A percentile compares a stretch with the other conserved stretches of the same genome.
Evolutionary conservation across 1,140 invertebrate species (phyloP).

Genomic region (Cephus cinctus): DNA sequence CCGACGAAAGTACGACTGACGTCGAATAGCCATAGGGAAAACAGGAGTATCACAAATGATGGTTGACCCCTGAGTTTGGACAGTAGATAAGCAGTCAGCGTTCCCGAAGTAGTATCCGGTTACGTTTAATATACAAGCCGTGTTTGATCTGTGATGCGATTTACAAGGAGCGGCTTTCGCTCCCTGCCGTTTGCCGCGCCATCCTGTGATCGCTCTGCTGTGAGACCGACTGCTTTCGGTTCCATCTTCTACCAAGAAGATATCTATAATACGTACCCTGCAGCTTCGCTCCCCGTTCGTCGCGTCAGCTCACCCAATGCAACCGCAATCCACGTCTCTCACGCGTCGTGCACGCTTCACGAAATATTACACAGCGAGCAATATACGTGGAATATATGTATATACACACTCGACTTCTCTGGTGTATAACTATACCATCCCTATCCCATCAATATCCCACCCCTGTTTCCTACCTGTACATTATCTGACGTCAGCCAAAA

Average conservation of each 20-base stretch:
- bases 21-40: too few relatives aligned
- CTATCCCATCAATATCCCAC: too few relatives aligned
- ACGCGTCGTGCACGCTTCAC: conserved; percentile 38
- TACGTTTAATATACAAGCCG: conserved; percentile 54
- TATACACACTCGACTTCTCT: too few relatives aligned
- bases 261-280: conserved; percentile 3
- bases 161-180: conserved; percentile 50
- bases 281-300: neutral
- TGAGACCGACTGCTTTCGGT: conserved; percentile 47
- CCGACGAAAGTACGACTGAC: too few relatives aligned
- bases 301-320: conserved; percentile 23
- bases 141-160: conserved; percentile 58
- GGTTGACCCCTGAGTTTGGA: too few relatives aligned
- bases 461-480: too few relatives aligned
- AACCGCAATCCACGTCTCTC: conserved; percentile 47
- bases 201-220: conserved; percentile 56
- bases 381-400: too few relatives aligned
- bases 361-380: conserved; percentile 41
- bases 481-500: too few relatives aligned
- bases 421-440: too few relatives aligned
- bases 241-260: conserved; percentile 24
- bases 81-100: conserved; percentile 6
- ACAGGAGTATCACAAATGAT: too few relatives aligned
- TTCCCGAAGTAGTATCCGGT: too few relatives aligned
- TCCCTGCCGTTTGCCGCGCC: conserved; percentile 45